A percentile compares a stretch with the other conserved stretches of the same genome.
Conservation (phyloP, 2,113 vertebrate genomes). For the Erythrocercus mccallii region DNA sequence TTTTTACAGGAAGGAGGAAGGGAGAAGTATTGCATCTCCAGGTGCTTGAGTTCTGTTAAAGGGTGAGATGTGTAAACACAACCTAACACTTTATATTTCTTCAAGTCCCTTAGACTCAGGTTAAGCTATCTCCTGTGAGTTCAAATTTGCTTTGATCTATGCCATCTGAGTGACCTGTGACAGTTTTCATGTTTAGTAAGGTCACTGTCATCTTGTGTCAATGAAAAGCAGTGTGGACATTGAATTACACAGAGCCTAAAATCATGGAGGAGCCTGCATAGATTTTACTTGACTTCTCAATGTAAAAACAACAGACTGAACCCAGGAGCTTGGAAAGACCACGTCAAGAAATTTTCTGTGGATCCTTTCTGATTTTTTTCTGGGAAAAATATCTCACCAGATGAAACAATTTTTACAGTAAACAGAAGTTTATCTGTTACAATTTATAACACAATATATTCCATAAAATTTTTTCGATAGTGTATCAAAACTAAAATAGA, state of each 20-base stretch:
- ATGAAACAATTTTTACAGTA: not conserved
- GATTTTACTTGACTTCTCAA: not conserved
- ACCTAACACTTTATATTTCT: not conserved
- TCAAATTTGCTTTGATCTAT: not conserved
- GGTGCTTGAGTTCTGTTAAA: not conserved
- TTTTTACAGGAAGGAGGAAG: not conserved
- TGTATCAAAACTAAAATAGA: not conserved
- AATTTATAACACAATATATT: not conserved
- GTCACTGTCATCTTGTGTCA: not conserved
- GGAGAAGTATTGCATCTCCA: not conserved
- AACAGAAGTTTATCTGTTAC: not conserved
- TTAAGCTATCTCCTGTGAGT: not conserved
- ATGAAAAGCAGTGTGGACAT: not conserved
- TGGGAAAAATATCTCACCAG: not conserved
- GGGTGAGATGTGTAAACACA: not conserved
- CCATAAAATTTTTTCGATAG: not conserved
- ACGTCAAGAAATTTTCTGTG: not conserved
- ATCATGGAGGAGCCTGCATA: not conserved
- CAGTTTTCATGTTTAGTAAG: not conserved
- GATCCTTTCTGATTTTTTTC: not conserved
- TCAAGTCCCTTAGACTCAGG: not conserved
- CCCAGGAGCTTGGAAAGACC: not conserved
- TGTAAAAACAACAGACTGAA: not conserved
- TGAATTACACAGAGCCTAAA: not conserved
- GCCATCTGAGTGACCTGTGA: not conserved